phyloP scores from a whole-genome alignment of 2,797 vertebrate species.

The Dryobates pubescens region DNA sequence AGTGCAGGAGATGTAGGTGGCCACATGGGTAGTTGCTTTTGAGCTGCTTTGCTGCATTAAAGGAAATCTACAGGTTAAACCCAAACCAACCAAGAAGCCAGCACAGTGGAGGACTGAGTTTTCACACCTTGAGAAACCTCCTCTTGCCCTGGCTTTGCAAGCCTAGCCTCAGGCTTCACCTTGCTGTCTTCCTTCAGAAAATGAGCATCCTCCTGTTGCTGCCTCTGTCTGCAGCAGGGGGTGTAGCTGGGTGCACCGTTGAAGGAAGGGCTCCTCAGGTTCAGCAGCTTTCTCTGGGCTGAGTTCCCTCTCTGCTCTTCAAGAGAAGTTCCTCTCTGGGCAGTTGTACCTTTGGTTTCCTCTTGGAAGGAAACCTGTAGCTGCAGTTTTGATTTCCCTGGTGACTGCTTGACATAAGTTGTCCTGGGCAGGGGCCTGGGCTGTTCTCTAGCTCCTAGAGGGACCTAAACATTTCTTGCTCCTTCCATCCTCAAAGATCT shows the following conservation, averaged over 20 bases:
- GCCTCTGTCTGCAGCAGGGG: not conserved
- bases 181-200: not conserved
- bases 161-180: not conserved
- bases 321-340: not conserved
- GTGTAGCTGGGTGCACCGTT: accelerated
- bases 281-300: not conserved
- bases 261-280: not conserved
- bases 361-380: not conserved
- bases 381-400: not conserved
- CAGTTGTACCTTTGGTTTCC: not conserved
- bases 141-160: not conserved
- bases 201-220: not conserved
- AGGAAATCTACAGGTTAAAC: not conserved
- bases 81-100: not conserved
- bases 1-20: not conserved
- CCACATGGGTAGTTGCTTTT: not conserved
- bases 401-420: not conserved
- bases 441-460: not conserved
- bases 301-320: not conserved
- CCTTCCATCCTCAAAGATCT: no score
- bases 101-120: not conserved
- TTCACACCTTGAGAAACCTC: not conserved
- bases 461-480: not conserved
- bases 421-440: not conserved
- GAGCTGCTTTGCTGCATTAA: not conserved